phyloP scores from a whole-genome alignment of 2,797 vertebrate species.

The Zalophus californianus region DNA sequence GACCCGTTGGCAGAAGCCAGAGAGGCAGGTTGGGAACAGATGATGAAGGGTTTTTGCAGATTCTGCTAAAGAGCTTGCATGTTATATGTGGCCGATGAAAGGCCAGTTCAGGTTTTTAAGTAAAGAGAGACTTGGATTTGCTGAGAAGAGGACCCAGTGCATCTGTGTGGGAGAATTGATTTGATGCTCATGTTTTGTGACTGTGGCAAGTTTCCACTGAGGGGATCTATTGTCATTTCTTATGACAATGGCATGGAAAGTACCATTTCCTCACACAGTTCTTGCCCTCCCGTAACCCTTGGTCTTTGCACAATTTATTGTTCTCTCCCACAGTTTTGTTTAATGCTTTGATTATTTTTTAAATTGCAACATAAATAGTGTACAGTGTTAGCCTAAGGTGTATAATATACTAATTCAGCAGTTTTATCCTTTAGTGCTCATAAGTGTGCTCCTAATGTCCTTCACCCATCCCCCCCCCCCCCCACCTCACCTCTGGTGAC shows the following conservation, averaged over 20 bases:
- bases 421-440: background rate
- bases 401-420: background rate
- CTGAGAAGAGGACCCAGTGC: background rate
- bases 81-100: background rate
- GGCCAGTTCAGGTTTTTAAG: background rate
- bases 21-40: background rate
- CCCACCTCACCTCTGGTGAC: background rate
- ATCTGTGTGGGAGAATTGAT: background rate
- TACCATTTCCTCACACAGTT: background rate
- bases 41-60: background rate
- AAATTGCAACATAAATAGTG: background rate
- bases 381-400: background rate
- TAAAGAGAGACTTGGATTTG: background rate
- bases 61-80: background rate
- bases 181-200: background rate
- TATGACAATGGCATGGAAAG: background rate
- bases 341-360: background rate
- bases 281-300: too few species aligned
- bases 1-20: background rate
- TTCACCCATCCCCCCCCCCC: background rate
- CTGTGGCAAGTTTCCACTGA: background rate
- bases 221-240: background rate
- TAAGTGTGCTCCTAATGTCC: background rate
- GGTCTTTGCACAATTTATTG: background rate
- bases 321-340: background rate